Conservation (phyloP, 2,797 vertebrate species). For the Pangasius larnaudii region DNA sequence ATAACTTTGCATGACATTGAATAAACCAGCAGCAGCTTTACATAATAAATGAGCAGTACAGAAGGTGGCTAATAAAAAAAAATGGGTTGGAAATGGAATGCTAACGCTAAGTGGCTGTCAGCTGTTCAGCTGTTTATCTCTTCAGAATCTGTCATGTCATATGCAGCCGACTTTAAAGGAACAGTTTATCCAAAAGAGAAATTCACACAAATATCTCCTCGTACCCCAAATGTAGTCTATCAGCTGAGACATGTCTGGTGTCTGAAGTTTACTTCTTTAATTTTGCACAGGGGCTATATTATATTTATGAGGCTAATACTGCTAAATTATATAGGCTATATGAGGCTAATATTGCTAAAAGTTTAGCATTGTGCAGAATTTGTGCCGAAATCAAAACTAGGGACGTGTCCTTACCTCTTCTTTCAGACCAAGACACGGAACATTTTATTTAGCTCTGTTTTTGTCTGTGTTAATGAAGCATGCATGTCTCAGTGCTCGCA, state of each 20-base stretch:
- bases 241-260: not conserved
- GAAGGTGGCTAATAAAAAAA: slow-evolving; percentile 17
- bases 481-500: not conserved
- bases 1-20: slow-evolving; percentile 36
- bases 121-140: slow-evolving; percentile 1
- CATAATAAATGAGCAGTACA: slow-evolving; percentile 33
- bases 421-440: not conserved
- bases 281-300: not conserved
- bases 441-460: not conserved
- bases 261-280: not conserved
- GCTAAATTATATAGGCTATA: too few relatives aligned
- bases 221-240: not conserved
- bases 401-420: not conserved
- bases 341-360: not conserved
- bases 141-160: not conserved
- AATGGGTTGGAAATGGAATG: not conserved
- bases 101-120: slow-evolving; percentile 12
- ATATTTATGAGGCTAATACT: too few relatives aligned
- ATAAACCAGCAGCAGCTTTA: slow-evolving; percentile 31
- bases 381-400: not conserved
- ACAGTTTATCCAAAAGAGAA: not conserved
- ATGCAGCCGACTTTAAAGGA: not conserved
- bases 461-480: not conserved
- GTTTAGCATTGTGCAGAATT: not conserved
- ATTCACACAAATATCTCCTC: not conserved